A percentile compares a stretch with the other conserved stretches of the same genome.
Evolutionary conservation across 2,113 vertebrate species (phyloP).

Genomic region (Rhinoptilus africanus): DNA sequence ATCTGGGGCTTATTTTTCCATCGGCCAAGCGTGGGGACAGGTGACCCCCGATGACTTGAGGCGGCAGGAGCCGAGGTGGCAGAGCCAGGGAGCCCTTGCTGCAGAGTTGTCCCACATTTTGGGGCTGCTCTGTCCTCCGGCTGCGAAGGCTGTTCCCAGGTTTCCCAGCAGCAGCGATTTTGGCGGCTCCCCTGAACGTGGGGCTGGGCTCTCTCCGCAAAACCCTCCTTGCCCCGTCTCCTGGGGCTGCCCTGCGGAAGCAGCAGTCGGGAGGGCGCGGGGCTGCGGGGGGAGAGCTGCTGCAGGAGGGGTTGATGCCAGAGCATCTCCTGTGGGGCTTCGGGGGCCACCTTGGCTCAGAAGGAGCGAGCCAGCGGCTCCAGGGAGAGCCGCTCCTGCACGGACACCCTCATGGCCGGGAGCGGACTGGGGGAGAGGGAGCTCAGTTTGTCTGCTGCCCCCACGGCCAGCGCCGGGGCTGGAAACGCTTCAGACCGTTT

Average conservation of each 20-base stretch:
- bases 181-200: rapidly evolving
- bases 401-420: rapidly evolving
- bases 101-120: rapidly evolving
- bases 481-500: rapidly evolving
- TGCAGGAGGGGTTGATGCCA: not conserved
- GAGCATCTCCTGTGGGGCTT: not conserved
- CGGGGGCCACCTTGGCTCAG: not conserved
- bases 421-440: rapidly evolving
- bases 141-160: not conserved
- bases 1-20: not conserved
- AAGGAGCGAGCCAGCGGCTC: rapidly evolving
- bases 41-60: too few relatives aligned
- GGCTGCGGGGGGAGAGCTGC: not conserved
- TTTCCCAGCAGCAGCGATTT: not conserved
- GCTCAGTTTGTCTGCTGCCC: not conserved
- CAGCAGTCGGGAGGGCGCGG: not conserved
- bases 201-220: not conserved
- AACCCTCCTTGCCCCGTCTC: not conserved
- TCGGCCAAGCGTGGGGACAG: not conserved
- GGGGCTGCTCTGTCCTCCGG: not conserved
- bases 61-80: not conserved
- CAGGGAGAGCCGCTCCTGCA: not conserved
- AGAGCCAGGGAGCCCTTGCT: not conserved
- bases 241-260: not conserved
- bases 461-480: not conserved